Evolutionary conservation across 2,113 vertebrate genomes (phyloP), one percentile per base, ranked within the genome.

Genomic region (Hippocampus comes): DNA sequence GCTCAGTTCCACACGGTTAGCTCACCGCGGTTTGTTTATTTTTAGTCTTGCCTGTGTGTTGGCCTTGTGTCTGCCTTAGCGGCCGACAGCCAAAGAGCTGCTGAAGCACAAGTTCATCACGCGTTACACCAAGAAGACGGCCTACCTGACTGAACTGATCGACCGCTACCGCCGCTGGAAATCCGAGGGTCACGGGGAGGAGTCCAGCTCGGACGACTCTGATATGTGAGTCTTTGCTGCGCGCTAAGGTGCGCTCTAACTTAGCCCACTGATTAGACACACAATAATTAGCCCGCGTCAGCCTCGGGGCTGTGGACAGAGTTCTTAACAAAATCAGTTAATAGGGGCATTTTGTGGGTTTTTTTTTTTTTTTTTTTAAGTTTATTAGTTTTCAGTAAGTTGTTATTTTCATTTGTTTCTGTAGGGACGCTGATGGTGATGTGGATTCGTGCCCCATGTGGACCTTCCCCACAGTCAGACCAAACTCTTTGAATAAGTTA

Each of bases 81-180:
- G 97, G 89, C 97, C 97, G 0, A 98, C 97, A 12, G 97, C 97
- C 84, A 96, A 96, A 85, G 97, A 99, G 85, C 89, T 99, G 65
- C 91, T 99, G 41, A 99, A 98, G 87, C 97, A 99, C 93, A 97
- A 97, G 88, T 99, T 98, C 91, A 97, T 99, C 88, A 95, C 95
- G 0, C 96, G 97, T 67, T 97, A 98, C 90, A 98, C 97, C 81
- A 99, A 97, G 94, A 99, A 99, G 93, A 98, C 96, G 3, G 94
- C 96, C 27, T 98, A 97, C 87, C 93, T 99, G 8, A 95, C 95
- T 9, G 97, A 99, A 86, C 94, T 99, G 74, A 5, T 98, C 0
- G 97, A 99, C 77, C 94, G 96, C 0, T 98, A 97, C 86, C 94
- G 95, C 71, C 96, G 95, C 89, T 99, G 97, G 97, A 99, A 95